Base-by-base conservation (phyloP, 2,797 vertebrate species). In the Sciaenops ocellatus region DNA sequence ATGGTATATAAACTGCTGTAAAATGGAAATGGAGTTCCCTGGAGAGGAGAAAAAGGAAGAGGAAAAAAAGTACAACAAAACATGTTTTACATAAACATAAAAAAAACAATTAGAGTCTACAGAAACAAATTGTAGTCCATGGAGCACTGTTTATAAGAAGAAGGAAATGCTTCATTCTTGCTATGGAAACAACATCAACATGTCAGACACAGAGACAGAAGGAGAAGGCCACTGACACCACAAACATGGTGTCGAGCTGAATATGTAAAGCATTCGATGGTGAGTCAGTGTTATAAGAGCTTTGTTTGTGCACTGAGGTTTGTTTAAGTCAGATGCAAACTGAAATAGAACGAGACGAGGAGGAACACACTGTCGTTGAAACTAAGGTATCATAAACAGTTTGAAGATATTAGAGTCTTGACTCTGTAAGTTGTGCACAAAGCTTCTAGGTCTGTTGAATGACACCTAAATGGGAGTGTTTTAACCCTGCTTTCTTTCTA, bases 121-220 rank as follows among this genome's bases (percentile, higher is more conserved):
- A 51, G 4, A 56, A 57, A 76, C 18, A 61, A 72, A 54, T 18
- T 9, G 12, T 12, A 42, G n/a, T 70, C 20, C 28, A 9, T 28
- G 62, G 38, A 63, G 20, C 46, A 16, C 44, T 82, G 77, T 82
- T 90, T 88, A 87, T 62, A 52, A 48, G 24, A 30, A 1, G 30
- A 46, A 75, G 51, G 46, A 47, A 64, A 41, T 69, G 46, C 26
- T 59, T 69, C 15, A 1, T 20, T 1, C 47, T 80, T 9, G 8
- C 79, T 0, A 11, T 55, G 77, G 86, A 20, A 83, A 89, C 80
- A 48, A 3, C 73, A 61, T 79, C 80, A 86, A 86, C 86, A 88
- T 69, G 65, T 51, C 73, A 74, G 52, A 42, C 24, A 28, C 26
- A 46, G 24, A 80, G 30, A 50, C 55, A 10, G 60, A 69, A 2